Evolutionary conservation across 2,113 vertebrate species (phyloP), one percentile per base, ranked within the genome.

Genomic region (Platysternon megacephalum): DNA sequence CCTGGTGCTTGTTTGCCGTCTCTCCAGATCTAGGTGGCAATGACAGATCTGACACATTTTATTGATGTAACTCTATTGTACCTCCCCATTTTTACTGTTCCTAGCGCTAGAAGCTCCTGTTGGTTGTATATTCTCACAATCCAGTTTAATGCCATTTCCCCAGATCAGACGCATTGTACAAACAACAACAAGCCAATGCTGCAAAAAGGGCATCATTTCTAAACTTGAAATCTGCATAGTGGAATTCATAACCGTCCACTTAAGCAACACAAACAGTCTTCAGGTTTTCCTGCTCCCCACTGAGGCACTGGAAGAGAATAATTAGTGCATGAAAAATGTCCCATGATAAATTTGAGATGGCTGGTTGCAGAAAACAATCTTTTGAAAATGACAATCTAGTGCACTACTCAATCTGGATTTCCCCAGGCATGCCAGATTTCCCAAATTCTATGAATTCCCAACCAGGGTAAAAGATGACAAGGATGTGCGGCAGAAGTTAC

Each of bases 351-450:
- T 82, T 2, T 0, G 3, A 84, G 26, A 16, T 72, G 16, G 28
- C 19, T 85, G 82, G 32, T 74, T 81, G 81, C 84, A 89, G 79
- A 91, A 95, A 95, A 82, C 16, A 84, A 89, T 9, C 11, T 82
- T 79, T 56, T 53, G 68, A 87, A 86, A 88, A 19, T 11, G 87
- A 44, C 26, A 39, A 6, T 52, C 32, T 85, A 17, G 29, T 42
- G 61, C 22, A 74, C 11, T 17, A 68, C 65, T 79, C 4, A n/a
- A 86, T 88, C 85, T 55, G 58, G 94, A 93, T 1, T 79, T 85
- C 19, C 22, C 22, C 61, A 8, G 89, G 13, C n/a, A 82, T 56
- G 16, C 24, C 86, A 46, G 1, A 39, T 79, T 68, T 86, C 17
- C 48, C 28, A 86, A 78, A 48, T 28, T 8, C 19, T 29, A 49